Base-by-base conservation (phyloP, 2,113 vertebrate species). In the Melospiza melodia region DNA sequence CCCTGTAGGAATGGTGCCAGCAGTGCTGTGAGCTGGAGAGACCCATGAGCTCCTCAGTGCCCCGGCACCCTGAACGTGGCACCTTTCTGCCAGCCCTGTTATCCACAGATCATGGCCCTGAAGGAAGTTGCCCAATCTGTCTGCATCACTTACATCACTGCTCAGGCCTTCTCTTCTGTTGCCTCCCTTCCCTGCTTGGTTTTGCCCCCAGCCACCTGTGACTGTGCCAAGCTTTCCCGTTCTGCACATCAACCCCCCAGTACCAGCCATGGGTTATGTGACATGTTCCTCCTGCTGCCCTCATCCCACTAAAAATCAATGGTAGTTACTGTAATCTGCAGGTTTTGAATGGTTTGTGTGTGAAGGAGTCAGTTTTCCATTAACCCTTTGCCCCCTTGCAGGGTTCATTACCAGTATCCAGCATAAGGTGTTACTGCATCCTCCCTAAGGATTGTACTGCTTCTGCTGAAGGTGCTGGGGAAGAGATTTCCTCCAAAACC, bases 1-100 rank as follows among this genome's bases (percentile, higher is more conserved):
- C 37, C 41, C 35, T 49, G 22, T 1, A 2, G 51, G 24, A 28
- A 22, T 19, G 43, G 16, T 71, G 37, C 89, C 4, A 2, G n/a
- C 54, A 44, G n/a, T 0, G 0, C 37, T 52, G 66, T 48, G 39
- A 82, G 75, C 52, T 68, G 58, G 12, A 59, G 62, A 79, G 18
- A 19, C 2, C 0, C 6, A 1, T 0, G 2, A 67, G 35, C 21
- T 54, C 16, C 73, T 58, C 2, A 0, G 0, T 55, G 61, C 11
- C 62, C 67, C 0, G 0, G 13, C 35, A 51, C n/a, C n/a, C 57
- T 24, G 5, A 57, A 19, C 1, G 0, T 8, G 28, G 23, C 65
- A 59, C n/a, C 48, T 72, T 71, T 41, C 79, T 25, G 3, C 72
- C 48, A 75, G 37, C 65, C 0, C 0, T 17, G 24, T 59, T 66